Conservation (phyloP, 1,140 invertebrate genomes). For the Neotoxoptera formosana region DNA sequence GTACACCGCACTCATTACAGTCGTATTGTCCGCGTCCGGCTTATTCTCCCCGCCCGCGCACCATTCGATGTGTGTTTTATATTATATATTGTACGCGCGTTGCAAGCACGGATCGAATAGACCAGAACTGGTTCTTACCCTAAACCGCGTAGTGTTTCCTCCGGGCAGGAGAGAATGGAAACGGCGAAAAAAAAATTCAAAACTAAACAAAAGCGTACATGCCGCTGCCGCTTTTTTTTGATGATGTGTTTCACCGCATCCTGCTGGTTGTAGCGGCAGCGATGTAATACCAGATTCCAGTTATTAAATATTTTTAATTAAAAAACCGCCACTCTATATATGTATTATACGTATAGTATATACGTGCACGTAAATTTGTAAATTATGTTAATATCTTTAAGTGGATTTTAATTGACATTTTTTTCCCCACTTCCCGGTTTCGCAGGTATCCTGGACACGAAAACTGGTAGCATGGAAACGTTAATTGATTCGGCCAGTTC, state of each 20-base stretch:
- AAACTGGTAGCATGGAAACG: slow-evolving; percentile 56
- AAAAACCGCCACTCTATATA: background rate
- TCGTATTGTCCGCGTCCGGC: slow-evolving; percentile 24
- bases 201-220: background rate
- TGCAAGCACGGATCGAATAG: background rate
- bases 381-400: slow-evolving; percentile 55
- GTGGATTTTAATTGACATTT: slow-evolving; percentile 53
- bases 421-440: slow-evolving; percentile 62
- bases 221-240: background rate
- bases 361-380: slow-evolving; percentile 1
- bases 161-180: background rate
- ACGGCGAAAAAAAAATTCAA: background rate
- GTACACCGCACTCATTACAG: slow-evolving; percentile 14
- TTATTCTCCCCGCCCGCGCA: background rate
- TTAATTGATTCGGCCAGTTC: slow-evolving; percentile 48
- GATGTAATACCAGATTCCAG: background rate
- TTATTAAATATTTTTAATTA: slow-evolving; percentile 45
- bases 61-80: too few relatives aligned
- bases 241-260: background rate
- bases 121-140: slow-evolving; percentile 51
- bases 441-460: slow-evolving; percentile 33
- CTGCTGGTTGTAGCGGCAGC: background rate
- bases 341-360: background rate
- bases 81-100: background rate
- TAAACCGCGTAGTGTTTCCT: background rate